Base-by-base conservation (phyloP, 2,113 vertebrate species). In the Sorex araneus region DNA sequence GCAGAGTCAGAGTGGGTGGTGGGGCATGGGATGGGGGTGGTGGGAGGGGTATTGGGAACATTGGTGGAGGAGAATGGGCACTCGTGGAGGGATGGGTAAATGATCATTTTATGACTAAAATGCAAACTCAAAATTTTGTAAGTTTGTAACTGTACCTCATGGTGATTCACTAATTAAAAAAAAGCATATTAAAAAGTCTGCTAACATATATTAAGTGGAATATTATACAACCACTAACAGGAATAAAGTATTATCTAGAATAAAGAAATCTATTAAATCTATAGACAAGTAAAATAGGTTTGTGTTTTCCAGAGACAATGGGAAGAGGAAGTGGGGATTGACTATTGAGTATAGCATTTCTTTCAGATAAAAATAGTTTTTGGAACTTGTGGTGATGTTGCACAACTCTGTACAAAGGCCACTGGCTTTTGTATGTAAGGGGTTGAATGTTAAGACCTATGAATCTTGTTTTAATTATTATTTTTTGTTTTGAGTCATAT, bases 301-400 rank as follows among this genome's bases (percentile, higher is more conserved):
- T 71, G 13, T 43, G 4, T 12, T 60, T 77, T 75, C 7, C 7
- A 50, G 30, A 8, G 16, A 73, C 11, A 11, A 27, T 0, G 15
- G 2, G 1, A 90, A 11, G 23, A 34, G 11, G 2, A 21, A 11
- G 1, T 30, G 1, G 3, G 23, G 8, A 36, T 2, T 43, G 40
- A 50, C 9, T 34, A 50, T 50, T 28, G 27, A 10, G 2, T 28
- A 25, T 8, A 40, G 10, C 0, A 5, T 19, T 91, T 73, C 10
- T 40, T 91, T 15, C 25, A 28, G 50, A 85, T 27, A 73, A 78
- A 84, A 63, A 57, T 27, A 54, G 75, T 78, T 66, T 75, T 60
- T 19, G 30, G 30, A 88, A 75, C 75, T 34, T 54, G 43, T 28
- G 6, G 28, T 69, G 45, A 66, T 86, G 16, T 23, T 54, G 11